Evolutionary conservation across 2,888 invertebrate genomes (phyloP).

Genomic region (Dione juno): DNA sequence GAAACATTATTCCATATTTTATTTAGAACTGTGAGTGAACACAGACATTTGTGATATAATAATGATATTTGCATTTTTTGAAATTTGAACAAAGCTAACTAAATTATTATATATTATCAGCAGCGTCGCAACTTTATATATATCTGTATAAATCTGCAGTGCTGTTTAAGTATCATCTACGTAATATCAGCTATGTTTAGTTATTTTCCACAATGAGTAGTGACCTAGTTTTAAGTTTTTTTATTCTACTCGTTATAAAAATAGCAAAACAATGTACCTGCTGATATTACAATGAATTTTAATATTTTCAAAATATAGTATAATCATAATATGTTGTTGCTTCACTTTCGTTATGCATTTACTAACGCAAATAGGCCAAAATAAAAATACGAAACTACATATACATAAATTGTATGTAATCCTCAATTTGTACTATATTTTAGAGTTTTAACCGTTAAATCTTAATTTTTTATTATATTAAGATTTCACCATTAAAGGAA

Average conservation of each 20-base stretch:
- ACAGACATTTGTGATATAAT: too few species aligned
- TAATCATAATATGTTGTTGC: background rate
- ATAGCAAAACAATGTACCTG: constrained; percentile 3
- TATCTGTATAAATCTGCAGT: constrained; percentile 24
- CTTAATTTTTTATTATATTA: too few species aligned
- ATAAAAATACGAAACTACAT: background rate
- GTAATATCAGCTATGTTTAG: constrained; percentile 26
- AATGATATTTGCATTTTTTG: background rate
- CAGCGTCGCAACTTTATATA: background rate
- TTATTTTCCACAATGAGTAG: constrained; percentile 27
- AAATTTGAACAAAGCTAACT: background rate
- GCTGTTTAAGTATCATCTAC: constrained; percentile 25
- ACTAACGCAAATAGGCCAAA: background rate
- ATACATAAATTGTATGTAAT: background rate
- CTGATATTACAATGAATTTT: background rate
- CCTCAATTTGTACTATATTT: background rate
- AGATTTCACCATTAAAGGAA: too few species aligned
- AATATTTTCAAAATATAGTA: background rate
- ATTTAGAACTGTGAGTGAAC: background rate
- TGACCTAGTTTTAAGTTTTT: constrained; percentile 20
- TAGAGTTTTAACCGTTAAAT: too few species aligned
- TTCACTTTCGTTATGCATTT: background rate
- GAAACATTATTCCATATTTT: background rate
- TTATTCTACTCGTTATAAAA: constrained; percentile 13
- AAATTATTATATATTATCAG: too few species aligned